Evolutionary conservation across 1,140 invertebrate genomes (phyloP).

Genomic region (Macrostomum lignano): DNA sequence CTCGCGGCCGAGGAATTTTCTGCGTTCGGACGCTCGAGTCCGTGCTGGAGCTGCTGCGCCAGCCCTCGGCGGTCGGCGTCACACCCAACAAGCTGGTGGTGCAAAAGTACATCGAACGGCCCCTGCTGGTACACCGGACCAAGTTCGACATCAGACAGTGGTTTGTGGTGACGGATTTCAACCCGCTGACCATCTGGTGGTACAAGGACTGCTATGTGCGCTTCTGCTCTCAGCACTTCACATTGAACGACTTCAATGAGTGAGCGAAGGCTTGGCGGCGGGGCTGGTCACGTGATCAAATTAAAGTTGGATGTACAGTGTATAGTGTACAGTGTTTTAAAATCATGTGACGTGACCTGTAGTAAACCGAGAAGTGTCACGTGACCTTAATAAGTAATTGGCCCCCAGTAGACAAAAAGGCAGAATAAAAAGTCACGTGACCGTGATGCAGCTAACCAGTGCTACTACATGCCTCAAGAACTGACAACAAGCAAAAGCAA

Average conservation of each 20-base stretch:
- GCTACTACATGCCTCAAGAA: neutral
- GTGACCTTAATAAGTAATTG: too few relatives aligned
- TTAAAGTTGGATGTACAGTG: neutral
- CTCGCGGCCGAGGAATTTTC: constrained; percentile 38
- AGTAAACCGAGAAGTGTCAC: too few relatives aligned
- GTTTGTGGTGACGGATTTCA: constrained; percentile 58
- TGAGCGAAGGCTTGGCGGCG: too few relatives aligned
- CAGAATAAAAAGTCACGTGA: too few relatives aligned
- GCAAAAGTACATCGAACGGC: constrained; percentile 59
- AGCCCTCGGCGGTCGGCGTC: neutral
- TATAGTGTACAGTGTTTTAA: too few relatives aligned
- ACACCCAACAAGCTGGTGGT: constrained; percentile 23
- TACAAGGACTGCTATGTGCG: constrained; percentile 56
- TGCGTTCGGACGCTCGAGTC: neutral
- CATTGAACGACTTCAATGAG: constrained; percentile 55
- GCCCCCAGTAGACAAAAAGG: too few relatives aligned
- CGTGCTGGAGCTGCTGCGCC: neutral
- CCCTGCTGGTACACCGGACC: constrained; percentile 50
- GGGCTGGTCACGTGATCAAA: neutral
- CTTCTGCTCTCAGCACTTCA: constrained; percentile 68
- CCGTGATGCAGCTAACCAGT: too few relatives aligned
- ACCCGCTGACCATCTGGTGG: constrained; percentile 72
- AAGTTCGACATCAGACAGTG: constrained; percentile 54
- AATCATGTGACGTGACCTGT: too few relatives aligned
- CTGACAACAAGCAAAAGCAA: neutral